Evolutionary conservation across 1,140 invertebrate species (phyloP), one percentile per base, ranked within the genome.

Genomic region (Drosophila tani): DNA sequence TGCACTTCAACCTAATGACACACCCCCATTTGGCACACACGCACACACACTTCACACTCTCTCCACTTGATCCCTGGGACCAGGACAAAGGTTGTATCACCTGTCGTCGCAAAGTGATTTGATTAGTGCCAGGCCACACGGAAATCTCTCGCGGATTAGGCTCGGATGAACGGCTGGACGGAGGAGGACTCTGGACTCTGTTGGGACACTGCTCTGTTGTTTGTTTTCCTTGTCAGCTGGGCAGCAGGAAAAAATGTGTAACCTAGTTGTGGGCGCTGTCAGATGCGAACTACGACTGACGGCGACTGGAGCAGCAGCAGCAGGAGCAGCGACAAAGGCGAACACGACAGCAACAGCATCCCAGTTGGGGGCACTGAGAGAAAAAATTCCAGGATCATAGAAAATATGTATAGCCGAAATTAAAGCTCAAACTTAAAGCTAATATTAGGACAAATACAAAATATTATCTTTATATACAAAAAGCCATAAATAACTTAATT

Each of bases 221-320:
- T 76, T 75, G 51, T 58, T 58, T 43, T 58, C n/a, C 71, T 53
- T 5, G 11, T n/a, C 15, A 45, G 57, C 50, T 17, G 47, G 55
- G 46, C 1, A n/a, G n/a, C 21, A 29, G 32, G 5, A 81, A 77
- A 82, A 87, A 87, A 83, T 85, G 55, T 84, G 77, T 87, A 88
- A 88, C 85, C 85, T 84, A 90, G 85, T 90, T 90, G 81, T 69
- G 81, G 81, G 74, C 85, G 81, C 85, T 84, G 81, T 63, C 40
- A 71, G 73, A 88, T 75, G 81, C 62, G 69, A 90, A 88, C 79
- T 85, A 81, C 57, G 66, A 59, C 35, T 40, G 53, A 24, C 19
- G 73, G 79, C 66, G 83, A 60, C 66, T 51, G 65, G 47, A 65
- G 53, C 50, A 57, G 43, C 50, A 24, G 21, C 27, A 35, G 32